These are phyloP conservation scores for Spongilla lacustris DNA, from an alignment of 37 sponge, comb jelly and placozoan genomes.

Conservation along the genomic window DNA sequence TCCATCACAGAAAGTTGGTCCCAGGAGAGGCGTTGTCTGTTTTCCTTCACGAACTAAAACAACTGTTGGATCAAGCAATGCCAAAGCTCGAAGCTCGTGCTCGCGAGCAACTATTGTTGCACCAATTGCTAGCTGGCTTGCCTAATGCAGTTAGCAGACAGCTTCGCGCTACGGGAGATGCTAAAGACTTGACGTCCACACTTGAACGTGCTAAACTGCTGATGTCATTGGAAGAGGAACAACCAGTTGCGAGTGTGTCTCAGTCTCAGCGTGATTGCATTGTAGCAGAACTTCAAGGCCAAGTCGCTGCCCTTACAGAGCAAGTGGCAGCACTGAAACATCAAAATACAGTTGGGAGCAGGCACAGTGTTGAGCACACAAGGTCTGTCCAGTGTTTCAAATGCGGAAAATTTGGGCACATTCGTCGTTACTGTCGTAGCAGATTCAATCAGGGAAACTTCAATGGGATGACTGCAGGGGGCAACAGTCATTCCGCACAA, in stretches of 20 bases:
- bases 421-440: conserved; percentile 16
- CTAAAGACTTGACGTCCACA: background rate
- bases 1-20: conserved; percentile 32
- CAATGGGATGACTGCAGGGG: conserved; percentile 31
- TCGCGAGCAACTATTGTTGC: conserved; percentile 38
- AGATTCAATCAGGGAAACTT: conserved; percentile 45
- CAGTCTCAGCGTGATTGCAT: background rate
- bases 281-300: conserved; percentile 11
- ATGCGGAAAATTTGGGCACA: conserved; percentile 24
- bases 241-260: background rate
- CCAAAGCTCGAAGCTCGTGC: conserved; percentile 38
- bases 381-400: no score
- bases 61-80: conserved; percentile 64
- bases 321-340: conserved; percentile 30
- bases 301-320: conserved; percentile 27
- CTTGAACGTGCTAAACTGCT: conserved; percentile 31
- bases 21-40: conserved; percentile 44
- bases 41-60: conserved; percentile 46
- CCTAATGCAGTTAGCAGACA: conserved; percentile 22
- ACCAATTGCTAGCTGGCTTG: conserved; percentile 51
- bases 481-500: conserved; percentile 24
- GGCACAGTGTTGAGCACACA: no score
- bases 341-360: no score
- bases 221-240: conserved; percentile 12
- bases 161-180: conserved; percentile 36